These are phyloP conservation scores for Cryptops parisi DNA, from an alignment of 2,888 invertebrate species.

Conservation along the genomic window DNA sequence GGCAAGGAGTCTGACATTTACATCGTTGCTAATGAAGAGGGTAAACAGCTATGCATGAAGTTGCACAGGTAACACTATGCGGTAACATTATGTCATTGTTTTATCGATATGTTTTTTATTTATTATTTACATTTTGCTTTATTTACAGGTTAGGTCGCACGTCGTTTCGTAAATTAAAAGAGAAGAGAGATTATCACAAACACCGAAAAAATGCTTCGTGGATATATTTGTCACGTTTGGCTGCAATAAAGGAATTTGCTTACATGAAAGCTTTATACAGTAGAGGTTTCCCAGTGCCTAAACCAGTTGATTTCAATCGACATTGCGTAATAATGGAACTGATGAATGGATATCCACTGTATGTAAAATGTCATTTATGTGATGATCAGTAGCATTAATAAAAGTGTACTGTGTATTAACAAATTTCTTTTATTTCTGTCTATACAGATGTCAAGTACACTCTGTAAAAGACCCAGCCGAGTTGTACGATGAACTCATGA, in stretches of 20 bases:
- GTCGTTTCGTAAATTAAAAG: conserved; percentile 89
- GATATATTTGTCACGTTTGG: conserved; percentile 90
- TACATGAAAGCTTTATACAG: conserved; percentile 91
- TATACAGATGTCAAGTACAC: conserved; percentile 43
- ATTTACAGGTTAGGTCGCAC: conserved; percentile 72
- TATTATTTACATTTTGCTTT: no score
- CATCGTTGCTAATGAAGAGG: conserved; percentile 65
- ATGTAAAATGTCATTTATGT: no score
- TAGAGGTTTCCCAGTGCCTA: conserved; percentile 84
- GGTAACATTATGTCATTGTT: background rate
- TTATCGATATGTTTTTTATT: background rate
- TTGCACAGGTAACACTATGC: conserved; percentile 50
- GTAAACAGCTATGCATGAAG: conserved; percentile 71
- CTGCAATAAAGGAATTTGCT: conserved; percentile 93
- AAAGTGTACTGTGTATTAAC: no score
- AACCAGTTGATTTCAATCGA: conserved; percentile 79
- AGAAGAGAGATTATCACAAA: conserved; percentile 92
- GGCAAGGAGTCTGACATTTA: conserved; percentile 98
- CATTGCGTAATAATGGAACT: conserved; percentile 96
- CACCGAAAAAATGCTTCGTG: conserved; percentile 79
- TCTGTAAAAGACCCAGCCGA: conserved; percentile 52
- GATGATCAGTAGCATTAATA: no score
- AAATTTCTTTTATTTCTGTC: background rate
- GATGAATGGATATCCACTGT: conserved; percentile 65
- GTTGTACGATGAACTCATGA: conserved; percentile 88